Conservation (phyloP, 2,113 vertebrate species). For the Brachirus orientalis region DNA sequence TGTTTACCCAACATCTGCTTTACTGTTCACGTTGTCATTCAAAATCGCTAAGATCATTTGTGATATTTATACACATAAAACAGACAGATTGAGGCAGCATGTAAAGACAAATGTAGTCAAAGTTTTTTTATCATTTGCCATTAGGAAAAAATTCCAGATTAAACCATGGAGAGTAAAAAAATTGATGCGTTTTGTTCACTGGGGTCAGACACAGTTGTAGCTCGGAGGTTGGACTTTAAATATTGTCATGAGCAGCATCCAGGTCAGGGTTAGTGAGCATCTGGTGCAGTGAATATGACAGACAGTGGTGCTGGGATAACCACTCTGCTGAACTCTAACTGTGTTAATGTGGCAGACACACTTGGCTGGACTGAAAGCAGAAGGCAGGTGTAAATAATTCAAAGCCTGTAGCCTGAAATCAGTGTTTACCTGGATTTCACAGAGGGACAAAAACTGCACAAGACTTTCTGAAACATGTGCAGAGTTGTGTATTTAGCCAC, state of each 20-base stretch:
- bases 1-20: too few species aligned
- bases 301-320: constrained; percentile 16
- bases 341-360: neutral
- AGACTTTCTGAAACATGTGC: neutral
- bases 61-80: neutral
- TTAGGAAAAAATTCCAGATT: too few species aligned
- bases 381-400: constrained; percentile 37
- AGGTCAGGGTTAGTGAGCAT: constrained; percentile 11
- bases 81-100: too few species aligned
- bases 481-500: constrained; percentile 4
- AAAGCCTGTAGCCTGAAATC: constrained; percentile 8
- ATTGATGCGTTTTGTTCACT: too few species aligned
- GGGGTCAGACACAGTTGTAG: neutral
- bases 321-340: constrained; percentile 23
- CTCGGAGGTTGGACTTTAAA: neutral
- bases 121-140: too few species aligned
- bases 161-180: neutral
- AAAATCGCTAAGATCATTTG: neutral
- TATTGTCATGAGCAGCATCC: neutral
- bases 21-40: neutral
- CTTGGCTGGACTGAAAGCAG: constrained; percentile 14
- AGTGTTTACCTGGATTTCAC: neutral
- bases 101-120: too few species aligned
- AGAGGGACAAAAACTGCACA: neutral
- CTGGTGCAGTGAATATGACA: constrained; percentile 28